phyloP scores from a whole-genome alignment of 2,888 invertebrate genomes.

The Lepidochitona cinerea region DNA sequence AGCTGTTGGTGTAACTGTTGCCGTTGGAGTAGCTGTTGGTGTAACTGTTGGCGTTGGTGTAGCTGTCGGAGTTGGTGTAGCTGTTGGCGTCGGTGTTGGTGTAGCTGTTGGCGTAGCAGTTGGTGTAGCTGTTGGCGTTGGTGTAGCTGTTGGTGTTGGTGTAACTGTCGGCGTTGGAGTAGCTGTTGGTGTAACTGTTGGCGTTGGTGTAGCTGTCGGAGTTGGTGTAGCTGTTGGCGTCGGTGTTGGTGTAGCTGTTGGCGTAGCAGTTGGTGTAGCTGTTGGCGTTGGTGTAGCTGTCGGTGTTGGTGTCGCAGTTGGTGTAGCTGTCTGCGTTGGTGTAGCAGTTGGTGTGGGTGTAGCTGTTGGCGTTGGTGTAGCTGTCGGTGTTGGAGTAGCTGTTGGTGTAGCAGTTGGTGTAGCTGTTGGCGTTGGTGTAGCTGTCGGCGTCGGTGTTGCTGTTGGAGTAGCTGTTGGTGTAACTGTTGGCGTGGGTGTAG shows the following conservation, averaged over 20 bases:
- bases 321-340: not conserved
- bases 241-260: not conserved
- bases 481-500: not conserved
- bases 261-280: not conserved
- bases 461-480: not conserved
- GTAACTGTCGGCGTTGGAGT: not conserved
- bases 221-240: not conserved
- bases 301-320: not conserved
- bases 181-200: not conserved
- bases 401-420: not conserved
- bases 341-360: not conserved
- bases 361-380: not conserved
- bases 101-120: not conserved
- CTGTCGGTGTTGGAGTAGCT: not conserved
- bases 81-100: not conserved
- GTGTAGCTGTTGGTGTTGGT: not conserved
- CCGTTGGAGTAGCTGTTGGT: not conserved
- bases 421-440: not conserved
- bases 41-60: not conserved
- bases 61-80: not conserved
- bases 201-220: not conserved
- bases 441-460: not conserved
- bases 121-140: not conserved
- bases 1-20: not conserved
- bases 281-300: not conserved